Evolutionary conservation across 2,888 invertebrate species (phyloP).

Genomic region (Erebia aethiops): DNA sequence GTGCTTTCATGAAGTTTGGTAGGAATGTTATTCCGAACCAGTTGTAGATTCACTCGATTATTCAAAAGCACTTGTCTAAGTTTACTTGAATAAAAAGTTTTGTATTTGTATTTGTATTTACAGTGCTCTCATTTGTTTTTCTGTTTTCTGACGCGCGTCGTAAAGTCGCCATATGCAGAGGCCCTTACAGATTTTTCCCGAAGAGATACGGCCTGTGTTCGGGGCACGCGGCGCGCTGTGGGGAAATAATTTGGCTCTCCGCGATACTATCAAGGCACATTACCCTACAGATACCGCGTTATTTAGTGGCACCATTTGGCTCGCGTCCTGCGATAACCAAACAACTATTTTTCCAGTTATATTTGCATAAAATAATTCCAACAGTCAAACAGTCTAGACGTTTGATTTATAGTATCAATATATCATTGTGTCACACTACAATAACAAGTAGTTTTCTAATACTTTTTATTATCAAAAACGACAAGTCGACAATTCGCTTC

Average conservation of each 20-base stretch:
- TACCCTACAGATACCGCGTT: slow-evolving; percentile 75
- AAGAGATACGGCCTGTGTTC: slow-evolving; percentile 1
- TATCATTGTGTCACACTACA: not conserved
- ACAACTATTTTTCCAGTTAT: slow-evolving; percentile 46
- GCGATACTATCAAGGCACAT: slow-evolving; percentile 70
- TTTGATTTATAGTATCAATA: slow-evolving; percentile 13
- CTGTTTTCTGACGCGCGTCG: too few species aligned
- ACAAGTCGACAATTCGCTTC: not conserved
- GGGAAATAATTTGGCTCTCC: slow-evolving; percentile 77
- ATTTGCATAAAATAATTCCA: slow-evolving; percentile 25
- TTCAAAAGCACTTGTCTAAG: too few species aligned
- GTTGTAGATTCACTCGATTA: too few species aligned
- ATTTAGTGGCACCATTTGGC: slow-evolving; percentile 77
- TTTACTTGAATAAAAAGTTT: too few species aligned
- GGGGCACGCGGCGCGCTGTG: slow-evolving; percentile 54
- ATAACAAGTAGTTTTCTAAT: not conserved
- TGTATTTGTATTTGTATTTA: too few species aligned
- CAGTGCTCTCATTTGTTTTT: too few species aligned
- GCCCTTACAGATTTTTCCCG: slow-evolving; percentile 7
- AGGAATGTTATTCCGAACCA: too few species aligned
- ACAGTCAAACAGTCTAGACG: slow-evolving; percentile 23
- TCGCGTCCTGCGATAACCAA: slow-evolving; percentile 49
- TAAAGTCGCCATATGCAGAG: not conserved
- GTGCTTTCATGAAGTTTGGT: too few species aligned
- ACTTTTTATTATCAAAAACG: not conserved